Evolutionary conservation across 2,888 invertebrate genomes (phyloP).

Genomic region (Cecidostiba fungosa): DNA sequence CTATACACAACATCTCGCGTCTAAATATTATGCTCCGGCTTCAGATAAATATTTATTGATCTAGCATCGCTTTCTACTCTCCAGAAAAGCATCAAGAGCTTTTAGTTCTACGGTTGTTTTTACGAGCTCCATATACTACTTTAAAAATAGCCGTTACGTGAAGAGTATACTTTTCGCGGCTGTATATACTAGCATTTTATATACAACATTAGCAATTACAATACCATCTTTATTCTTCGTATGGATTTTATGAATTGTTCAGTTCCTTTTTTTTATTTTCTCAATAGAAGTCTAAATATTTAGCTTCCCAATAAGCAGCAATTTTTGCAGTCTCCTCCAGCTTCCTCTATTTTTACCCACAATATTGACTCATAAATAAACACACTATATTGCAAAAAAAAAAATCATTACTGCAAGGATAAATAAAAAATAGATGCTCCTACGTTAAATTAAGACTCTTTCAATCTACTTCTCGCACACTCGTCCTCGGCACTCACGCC

Average conservation of each 20-base stretch:
- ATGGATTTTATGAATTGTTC: background rate
- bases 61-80: background rate
- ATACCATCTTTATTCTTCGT: background rate
- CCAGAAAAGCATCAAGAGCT: background rate
- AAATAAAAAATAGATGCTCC: background rate
- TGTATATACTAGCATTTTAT: background rate
- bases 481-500: background rate
- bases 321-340: background rate
- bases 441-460: background rate
- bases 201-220: background rate
- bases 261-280: background rate
- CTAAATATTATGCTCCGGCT: slow-evolving; percentile 12
- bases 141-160: background rate
- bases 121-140: background rate
- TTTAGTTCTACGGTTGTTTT: background rate
- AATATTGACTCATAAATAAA: background rate
- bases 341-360: background rate
- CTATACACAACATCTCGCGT: background rate
- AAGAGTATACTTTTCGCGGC: slow-evolving; percentile 11
- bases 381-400: background rate
- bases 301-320: background rate
- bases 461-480: too few relatives aligned
- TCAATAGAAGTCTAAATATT: too few relatives aligned
- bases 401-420: background rate
- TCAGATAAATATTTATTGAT: slow-evolving; percentile 13